Percentiles rank a stretch among this genome's conserved stretches.
Evolutionary conservation across 30 jellyfish, hydroid and myxozoan genomes (phyloP).

Genomic region (Aurelia aurita complex sp. Pacific): DNA sequence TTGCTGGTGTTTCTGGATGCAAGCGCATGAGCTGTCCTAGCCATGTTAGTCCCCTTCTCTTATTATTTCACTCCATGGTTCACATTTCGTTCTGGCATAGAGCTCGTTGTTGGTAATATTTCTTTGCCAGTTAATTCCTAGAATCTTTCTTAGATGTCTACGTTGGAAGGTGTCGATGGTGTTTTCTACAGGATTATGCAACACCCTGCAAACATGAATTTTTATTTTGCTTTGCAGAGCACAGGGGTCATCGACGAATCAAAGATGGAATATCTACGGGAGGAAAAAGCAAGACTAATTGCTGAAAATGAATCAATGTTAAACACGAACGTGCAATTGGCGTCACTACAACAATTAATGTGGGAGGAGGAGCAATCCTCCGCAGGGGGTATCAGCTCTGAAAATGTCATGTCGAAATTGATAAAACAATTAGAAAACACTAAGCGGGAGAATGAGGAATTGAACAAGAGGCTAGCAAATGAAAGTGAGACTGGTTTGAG

Average conservation of each 20-base stretch:
- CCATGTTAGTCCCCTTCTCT: no score
- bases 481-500: not conserved
- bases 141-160: no score
- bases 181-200: no score
- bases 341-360: slow-evolving; percentile 47
- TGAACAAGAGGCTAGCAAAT: slow-evolving; percentile 42
- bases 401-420: slow-evolving; percentile 66
- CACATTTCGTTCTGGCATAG: no score
- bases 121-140: no score
- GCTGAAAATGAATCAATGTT: slow-evolving; percentile 61
- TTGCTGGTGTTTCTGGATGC: no score
- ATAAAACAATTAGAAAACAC: slow-evolving; percentile 58
- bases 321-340: slow-evolving; percentile 52
- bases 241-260: slow-evolving; percentile 1
- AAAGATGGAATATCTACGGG: slow-evolving; percentile 26
- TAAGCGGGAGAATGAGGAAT: slow-evolving; percentile 60
- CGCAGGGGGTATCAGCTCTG: slow-evolving; percentile 30
- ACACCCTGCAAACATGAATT: no score
- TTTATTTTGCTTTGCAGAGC: no score
- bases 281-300: slow-evolving; percentile 50
- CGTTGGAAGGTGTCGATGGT: no score
- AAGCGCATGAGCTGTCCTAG: no score
- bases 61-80: no score
- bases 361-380: slow-evolving; percentile 57
- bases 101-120: no score